Percentiles rank a stretch among this genome's conserved stretches.
These are phyloP conservation scores for Ceramica pisi DNA, from an alignment of 2,888 invertebrate species.

Conservation along the genomic window DNA sequence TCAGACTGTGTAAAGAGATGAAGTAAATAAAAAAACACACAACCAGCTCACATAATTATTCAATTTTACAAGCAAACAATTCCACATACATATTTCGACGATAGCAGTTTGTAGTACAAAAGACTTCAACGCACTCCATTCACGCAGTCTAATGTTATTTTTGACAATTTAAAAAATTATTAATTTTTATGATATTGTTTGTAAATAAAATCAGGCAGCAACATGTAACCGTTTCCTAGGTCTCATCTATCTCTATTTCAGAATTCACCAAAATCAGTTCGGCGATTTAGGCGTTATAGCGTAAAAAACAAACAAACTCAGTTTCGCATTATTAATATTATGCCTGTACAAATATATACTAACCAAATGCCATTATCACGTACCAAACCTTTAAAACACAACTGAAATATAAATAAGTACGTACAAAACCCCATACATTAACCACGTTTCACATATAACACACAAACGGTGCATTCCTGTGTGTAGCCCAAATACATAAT, in stretches of 20 bases:
- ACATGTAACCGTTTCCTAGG: too few relatives aligned
- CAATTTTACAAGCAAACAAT: not conserved
- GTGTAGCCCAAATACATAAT: conserved; percentile 79
- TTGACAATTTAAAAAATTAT: too few relatives aligned
- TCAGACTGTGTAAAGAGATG: not conserved
- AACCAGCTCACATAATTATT: not conserved
- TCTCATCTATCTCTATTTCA: too few relatives aligned
- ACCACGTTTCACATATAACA: conserved; percentile 41
- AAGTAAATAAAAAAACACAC: not conserved
- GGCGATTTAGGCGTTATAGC: too few relatives aligned
- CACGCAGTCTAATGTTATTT: too few relatives aligned
- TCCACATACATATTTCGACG: not conserved
- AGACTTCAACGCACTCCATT: conserved; percentile 68
- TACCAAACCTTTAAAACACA: too few relatives aligned
- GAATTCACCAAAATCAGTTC: too few relatives aligned
- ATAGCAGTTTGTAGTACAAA: conserved; percentile 30
- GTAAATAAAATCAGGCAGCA: too few relatives aligned
- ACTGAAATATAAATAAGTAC: not conserved
- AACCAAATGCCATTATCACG: not conserved
- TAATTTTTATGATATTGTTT: too few relatives aligned
- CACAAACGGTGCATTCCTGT: conserved; percentile 69
- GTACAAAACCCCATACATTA: conserved; percentile 26
- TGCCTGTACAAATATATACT: too few relatives aligned
- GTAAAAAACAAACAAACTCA: too few relatives aligned
- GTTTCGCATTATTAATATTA: too few relatives aligned